Base-by-base conservation (phyloP, 1,140 invertebrate species). In the Chrysopa pallens region DNA sequence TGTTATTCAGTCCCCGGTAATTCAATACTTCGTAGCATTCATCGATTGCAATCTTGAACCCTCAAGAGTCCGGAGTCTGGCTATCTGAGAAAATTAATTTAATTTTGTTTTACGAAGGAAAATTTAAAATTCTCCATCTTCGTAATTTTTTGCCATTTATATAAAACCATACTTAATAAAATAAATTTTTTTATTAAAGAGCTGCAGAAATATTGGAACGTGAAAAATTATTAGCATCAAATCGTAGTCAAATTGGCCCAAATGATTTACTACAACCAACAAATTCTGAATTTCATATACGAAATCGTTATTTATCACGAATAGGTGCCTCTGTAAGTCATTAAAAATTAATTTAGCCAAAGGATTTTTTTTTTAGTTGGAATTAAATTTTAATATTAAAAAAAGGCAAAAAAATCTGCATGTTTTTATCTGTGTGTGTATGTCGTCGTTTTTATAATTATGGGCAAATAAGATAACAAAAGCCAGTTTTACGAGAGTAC, bases 231-330 rank as follows among this genome's bases (percentile, higher is more conserved):
- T 48, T 73, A 28, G 57, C 64, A 5, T 51, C 58, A 11, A 66
- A 61, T 28, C 59, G 61, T 28, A 60, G 61, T 1, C 68, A 70
- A 55, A 59, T 70, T 9, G 67, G 66, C 4, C 61, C 63, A 3
- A 65, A 68, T 36, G 69, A 69, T 56, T 48, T 70, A 12, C 46
- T 69, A 23, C 67, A 66, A 42, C 63, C 72, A 1, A 66, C 68
- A 39, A 33, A 33, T 33, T 72, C 73, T n/a, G 72, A 74, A 45
- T 73, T 72, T 48, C 63, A 67, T 42, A 74, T 77, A 45, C 60
- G 74, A 44, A 77, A 76, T 59, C 62, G 74, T 46, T 77, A 76
- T 52, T 55, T 78, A 27, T 66, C 68, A 38, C 58, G 72, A 42
- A 69, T 76, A 42, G 74, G 73, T 51, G 69, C 69, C 44, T 59